phyloP scores from a whole-genome alignment of 2,113 vertebrate species.

The Hemiscyllium ocellatum region DNA sequence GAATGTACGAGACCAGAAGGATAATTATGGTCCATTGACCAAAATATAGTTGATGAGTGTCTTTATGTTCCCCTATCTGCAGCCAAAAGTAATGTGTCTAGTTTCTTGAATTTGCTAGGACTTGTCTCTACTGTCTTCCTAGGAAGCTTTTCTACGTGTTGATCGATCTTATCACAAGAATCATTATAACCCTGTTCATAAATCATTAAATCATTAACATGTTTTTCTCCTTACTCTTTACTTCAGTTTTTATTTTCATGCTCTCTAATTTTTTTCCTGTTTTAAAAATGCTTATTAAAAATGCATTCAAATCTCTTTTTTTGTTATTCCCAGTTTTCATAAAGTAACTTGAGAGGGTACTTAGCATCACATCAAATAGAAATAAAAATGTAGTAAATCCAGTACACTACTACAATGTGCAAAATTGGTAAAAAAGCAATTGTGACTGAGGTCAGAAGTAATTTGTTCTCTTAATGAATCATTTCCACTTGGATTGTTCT shows the following conservation, averaged over 20 bases:
- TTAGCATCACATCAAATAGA: not conserved
- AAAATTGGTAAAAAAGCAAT: not conserved
- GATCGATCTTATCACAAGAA: not conserved
- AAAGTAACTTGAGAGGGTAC: not conserved
- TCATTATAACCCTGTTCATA: not conserved
- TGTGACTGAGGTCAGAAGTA: not conserved
- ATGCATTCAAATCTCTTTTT: not conserved
- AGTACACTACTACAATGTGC: not conserved
- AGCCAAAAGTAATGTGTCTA: not conserved
- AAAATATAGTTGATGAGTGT: not conserved
- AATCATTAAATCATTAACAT: not conserved
- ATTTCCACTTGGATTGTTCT: not conserved
- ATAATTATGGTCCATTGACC: not conserved
- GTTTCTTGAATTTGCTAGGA: not conserved
- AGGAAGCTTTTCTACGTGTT: not conserved
- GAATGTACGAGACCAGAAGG: not conserved
- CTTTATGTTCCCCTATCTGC: not conserved
- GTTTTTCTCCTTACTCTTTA: not conserved
- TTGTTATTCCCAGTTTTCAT: not conserved
- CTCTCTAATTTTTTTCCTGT: not conserved
- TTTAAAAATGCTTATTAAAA: not conserved
- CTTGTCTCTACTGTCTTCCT: not conserved
- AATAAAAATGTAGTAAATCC: not conserved
- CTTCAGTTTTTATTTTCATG: not conserved
- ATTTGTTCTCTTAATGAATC: not conserved